Conservation (phyloP, 2,797 vertebrate species). For the Amphiprion clarkii region DNA sequence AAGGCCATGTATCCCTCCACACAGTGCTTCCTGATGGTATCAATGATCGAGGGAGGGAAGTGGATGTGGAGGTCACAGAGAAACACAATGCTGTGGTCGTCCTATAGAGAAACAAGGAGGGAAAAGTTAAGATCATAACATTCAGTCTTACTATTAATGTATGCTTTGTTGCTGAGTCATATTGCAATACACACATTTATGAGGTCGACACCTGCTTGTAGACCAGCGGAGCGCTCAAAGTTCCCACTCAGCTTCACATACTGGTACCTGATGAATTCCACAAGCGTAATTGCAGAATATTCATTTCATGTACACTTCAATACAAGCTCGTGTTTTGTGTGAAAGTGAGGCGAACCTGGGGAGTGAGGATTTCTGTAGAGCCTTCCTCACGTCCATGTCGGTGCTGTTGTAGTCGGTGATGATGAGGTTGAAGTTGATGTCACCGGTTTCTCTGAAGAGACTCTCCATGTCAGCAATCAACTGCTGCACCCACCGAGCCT, state of each 20-base stretch:
- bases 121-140: neutral
- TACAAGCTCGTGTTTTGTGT: neutral
- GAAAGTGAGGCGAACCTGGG: slow-evolving; percentile 79
- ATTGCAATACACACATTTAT: slow-evolving; percentile 84
- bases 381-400: slow-evolving; percentile 91
- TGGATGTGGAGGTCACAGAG: slow-evolving; percentile 97
- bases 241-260: slow-evolving; percentile 91
- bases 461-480: slow-evolving; percentile 94
- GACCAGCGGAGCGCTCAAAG: slow-evolving; percentile 94
- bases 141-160: neutral
- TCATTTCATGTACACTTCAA: neutral
- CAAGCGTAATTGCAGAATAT: neutral
- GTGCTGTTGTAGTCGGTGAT: slow-evolving; percentile 92
- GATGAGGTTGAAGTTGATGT: slow-evolving; percentile 92
- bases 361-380: slow-evolving; percentile 87
- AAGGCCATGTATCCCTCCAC: slow-evolving; percentile 95
- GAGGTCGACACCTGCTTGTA: slow-evolving; percentile 93
- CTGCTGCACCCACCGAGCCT: slow-evolving; percentile 95
- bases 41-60: slow-evolving; percentile 90
- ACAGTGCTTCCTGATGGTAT: slow-evolving; percentile 93
- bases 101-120: slow-evolving; percentile 77
- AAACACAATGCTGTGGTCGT: slow-evolving; percentile 95
- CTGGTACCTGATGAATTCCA: slow-evolving; percentile 83
- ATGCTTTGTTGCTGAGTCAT: neutral
- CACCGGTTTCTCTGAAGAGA: slow-evolving; percentile 85